A percentile compares a stretch with the other conserved stretches of the same genome.
Evolutionary conservation across 2,888 invertebrate species (phyloP).

Genomic region (Agonopterix arenella): DNA sequence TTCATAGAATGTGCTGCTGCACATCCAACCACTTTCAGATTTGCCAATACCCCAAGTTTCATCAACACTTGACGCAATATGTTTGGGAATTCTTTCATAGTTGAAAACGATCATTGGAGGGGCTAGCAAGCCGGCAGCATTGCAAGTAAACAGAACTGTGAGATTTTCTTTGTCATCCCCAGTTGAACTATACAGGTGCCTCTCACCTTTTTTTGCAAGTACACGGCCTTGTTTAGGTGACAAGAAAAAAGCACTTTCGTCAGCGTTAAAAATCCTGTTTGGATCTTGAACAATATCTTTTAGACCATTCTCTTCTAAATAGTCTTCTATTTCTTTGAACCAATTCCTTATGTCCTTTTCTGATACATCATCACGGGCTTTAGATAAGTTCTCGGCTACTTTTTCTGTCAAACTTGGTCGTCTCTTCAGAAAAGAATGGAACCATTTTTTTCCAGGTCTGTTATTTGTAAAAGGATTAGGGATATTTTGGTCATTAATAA

Average conservation of each 20-base stretch:
- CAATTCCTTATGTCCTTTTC: conserved; percentile 1
- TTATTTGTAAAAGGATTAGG: neutral
- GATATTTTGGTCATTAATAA: neutral
- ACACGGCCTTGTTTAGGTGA: conserved; percentile 34
- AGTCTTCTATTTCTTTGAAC: conserved; percentile 7
- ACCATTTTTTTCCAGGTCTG: conserved; percentile 1
- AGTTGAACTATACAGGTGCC: conserved; percentile 19
- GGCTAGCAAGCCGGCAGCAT: conserved; percentile 9
- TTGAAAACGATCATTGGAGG: conserved; percentile 9
- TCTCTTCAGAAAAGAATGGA: conserved; percentile 2
- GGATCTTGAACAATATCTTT: conserved; percentile 13
- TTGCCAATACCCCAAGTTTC: conserved; percentile 11
- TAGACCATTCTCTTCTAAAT: conserved; percentile 14
- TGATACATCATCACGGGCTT: neutral
- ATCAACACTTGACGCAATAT: conserved; percentile 3
- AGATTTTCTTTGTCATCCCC: conserved; percentile 19
- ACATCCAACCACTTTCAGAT: conserved; percentile 9
- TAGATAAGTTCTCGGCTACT: conserved; percentile 3
- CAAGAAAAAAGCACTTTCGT: conserved; percentile 40
- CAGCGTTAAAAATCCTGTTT: conserved; percentile 19
- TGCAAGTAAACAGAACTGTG: conserved; percentile 9
- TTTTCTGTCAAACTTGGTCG: neutral
- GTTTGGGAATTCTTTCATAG: conserved; percentile 7
- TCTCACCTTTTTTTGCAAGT: conserved; percentile 27
- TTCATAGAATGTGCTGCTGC: conserved; percentile 6